Conservation (phyloP, 2,113 vertebrate genomes). For the Fregetta grallaria region DNA sequence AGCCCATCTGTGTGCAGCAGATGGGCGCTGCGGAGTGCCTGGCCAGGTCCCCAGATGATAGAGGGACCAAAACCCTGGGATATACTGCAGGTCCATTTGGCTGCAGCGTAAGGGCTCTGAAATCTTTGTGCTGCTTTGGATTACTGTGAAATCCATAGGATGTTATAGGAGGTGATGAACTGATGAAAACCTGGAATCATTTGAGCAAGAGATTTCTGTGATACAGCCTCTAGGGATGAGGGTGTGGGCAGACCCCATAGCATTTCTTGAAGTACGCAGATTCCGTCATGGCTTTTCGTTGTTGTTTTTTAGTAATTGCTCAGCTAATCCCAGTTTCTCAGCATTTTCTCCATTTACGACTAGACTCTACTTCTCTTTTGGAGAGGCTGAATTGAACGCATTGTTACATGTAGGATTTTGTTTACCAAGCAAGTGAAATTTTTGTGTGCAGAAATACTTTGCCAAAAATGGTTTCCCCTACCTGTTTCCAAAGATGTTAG, state of each 20-base stretch:
- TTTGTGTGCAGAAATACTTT: background rate
- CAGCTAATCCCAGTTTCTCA: background rate
- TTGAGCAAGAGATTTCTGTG: background rate
- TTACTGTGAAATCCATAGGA: background rate
- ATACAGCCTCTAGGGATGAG: background rate
- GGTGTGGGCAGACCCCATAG: background rate
- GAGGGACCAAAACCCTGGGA: slow-evolving; percentile 16
- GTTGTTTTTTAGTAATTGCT: background rate
- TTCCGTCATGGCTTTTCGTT: background rate
- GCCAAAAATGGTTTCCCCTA: background rate
- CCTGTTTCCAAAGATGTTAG: background rate
- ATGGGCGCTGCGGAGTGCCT: slow-evolving; percentile 36
- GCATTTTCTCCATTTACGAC: background rate
- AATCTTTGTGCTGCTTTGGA: background rate
- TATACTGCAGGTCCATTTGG: background rate
- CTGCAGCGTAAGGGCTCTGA: background rate
- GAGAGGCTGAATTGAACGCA: background rate
- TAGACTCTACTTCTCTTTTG: background rate
- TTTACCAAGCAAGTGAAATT: background rate
- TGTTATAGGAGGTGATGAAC: background rate
- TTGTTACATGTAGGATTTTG: background rate
- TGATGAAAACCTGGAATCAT: background rate
- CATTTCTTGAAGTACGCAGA: background rate
- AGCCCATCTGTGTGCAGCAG: slow-evolving; percentile 57
- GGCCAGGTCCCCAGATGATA: slow-evolving; percentile 42